Conservation (phyloP, 2,797 vertebrate species). For the Heterohyrax brucei region DNA sequence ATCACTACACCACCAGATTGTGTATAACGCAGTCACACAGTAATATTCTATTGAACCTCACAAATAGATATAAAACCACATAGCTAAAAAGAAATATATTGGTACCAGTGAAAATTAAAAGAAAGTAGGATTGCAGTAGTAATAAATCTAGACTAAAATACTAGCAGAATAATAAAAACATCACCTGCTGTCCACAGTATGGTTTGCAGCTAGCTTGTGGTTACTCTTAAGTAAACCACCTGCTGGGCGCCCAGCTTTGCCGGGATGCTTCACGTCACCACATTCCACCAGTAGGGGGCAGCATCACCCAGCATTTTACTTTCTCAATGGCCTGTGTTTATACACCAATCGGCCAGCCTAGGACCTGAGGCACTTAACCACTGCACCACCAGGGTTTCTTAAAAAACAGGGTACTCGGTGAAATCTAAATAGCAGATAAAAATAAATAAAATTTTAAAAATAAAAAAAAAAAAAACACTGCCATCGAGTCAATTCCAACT, state of each 20-base stretch:
- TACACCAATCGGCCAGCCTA: background rate
- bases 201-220: background rate
- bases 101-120: constrained; percentile 48
- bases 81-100: constrained; percentile 17
- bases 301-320: constrained; percentile 56
- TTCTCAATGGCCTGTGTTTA: background rate
- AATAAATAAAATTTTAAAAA: too few species aligned
- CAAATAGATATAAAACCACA: background rate
- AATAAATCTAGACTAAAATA: background rate
- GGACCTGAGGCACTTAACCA: too few species aligned
- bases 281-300: constrained; percentile 61
- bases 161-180: background rate
- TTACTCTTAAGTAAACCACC: background rate
- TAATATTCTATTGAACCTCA: background rate
- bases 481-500: too few species aligned
- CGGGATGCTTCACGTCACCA: background rate
- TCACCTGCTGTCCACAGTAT: background rate
- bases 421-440: too few species aligned
- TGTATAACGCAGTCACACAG: too few species aligned
- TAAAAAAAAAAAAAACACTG: too few species aligned
- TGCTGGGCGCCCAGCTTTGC: accelerated
- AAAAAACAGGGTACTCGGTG: too few species aligned
- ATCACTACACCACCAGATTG: too few species aligned
- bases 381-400: too few species aligned
- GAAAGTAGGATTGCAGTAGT: background rate